These are phyloP conservation scores for Amblyjoppa fuscipennis DNA, from an alignment of 2,888 invertebrate species.

Conservation along the genomic window DNA sequence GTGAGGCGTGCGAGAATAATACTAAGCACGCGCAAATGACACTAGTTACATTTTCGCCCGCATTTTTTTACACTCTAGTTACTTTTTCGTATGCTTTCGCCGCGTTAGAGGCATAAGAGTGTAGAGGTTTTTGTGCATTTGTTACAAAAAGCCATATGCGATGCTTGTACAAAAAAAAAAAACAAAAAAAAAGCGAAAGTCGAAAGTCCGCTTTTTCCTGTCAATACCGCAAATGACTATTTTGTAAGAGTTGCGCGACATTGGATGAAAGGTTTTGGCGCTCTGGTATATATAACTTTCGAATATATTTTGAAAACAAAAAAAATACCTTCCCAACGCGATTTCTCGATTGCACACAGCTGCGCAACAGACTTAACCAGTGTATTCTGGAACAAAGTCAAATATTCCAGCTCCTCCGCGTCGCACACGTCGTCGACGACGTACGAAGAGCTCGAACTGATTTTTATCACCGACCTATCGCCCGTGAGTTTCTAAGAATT, in stretches of 20 bases:
- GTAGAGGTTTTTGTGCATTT: neutral
- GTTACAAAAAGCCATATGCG: neutral
- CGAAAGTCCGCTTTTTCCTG: neutral
- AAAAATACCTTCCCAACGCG: neutral
- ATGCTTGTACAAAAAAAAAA: neutral
- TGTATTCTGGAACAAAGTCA: constrained; percentile 55
- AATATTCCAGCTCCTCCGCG: constrained; percentile 35
- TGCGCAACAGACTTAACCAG: constrained; percentile 43
- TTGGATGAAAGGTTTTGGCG: neutral
- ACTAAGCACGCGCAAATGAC: too few species aligned
- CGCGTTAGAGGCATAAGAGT: neutral
- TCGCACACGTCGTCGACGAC: constrained; percentile 5
- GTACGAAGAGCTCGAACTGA: neutral
- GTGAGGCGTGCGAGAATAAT: too few species aligned
- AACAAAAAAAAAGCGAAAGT: neutral
- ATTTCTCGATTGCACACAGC: constrained; percentile 28
- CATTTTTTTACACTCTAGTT: neutral
- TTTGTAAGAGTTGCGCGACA: neutral
- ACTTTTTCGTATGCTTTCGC: neutral
- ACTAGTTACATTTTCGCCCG: too few species aligned
- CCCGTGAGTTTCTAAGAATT: constrained; percentile 11
- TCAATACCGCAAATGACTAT: neutral
- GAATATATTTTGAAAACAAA: neutral
- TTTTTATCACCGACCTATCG: constrained; percentile 15
- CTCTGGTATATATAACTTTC: neutral